phyloP scores from a whole-genome alignment of 2,888 invertebrate genomes.

The Brachynemurus nebulosus region DNA sequence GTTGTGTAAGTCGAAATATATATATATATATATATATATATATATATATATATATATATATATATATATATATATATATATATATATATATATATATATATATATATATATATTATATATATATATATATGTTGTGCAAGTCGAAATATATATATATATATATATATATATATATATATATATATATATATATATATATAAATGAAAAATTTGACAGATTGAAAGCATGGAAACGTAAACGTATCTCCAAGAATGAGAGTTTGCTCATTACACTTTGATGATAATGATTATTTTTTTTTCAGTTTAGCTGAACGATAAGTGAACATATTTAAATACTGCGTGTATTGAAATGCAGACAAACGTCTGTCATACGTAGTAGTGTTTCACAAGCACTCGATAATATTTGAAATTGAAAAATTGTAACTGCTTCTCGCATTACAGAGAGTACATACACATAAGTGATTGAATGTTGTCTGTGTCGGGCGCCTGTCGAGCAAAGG shows the following conservation, averaged over 20 bases:
- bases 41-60: slow-evolving; percentile 1
- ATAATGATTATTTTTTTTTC: too few species aligned
- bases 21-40: slow-evolving; percentile 2
- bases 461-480: too few species aligned
- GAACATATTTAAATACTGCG: too few species aligned
- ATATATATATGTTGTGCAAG: not conserved
- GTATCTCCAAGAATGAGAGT: not conserved
- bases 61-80: not conserved
- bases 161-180: slow-evolving; percentile 1
- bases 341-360: too few species aligned
- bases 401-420: too few species aligned
- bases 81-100: not conserved
- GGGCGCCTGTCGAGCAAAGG: too few species aligned
- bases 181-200: slow-evolving; percentile 3
- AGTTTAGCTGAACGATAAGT: too few species aligned
- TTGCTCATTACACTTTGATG: slow-evolving; percentile 7
- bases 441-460: too few species aligned
- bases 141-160: not conserved
- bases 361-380: too few species aligned
- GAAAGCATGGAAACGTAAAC: slow-evolving; percentile 4
- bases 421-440: too few species aligned
- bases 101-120: not conserved
- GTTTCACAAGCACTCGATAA: too few species aligned
- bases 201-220: slow-evolving; percentile 5
- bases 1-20: not conserved